Base-by-base conservation (phyloP, 2,113 vertebrate species). In the Eulemur macaco region DNA sequence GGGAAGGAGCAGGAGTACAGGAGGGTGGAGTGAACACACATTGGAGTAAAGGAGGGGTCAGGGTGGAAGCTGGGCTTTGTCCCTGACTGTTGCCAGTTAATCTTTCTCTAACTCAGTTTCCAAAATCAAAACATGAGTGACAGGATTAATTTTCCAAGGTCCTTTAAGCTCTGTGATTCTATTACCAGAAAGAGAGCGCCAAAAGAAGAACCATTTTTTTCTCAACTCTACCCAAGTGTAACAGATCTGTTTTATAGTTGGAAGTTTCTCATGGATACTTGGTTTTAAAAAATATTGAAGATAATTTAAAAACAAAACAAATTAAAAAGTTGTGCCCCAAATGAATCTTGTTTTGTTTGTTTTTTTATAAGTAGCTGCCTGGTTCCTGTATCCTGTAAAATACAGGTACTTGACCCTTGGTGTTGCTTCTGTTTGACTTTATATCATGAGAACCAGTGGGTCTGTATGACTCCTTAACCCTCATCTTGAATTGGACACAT, bases 301-400 rank as follows among this genome's bases (percentile, higher is more conserved):
- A 82, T 18, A 64, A 98, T 97, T 98, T 98, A 90, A 98, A 97
- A 97, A 98, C 83, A 97, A 98, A 98, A 98, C 86, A 94, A 94
- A 80, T 84, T 97, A 97, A 98, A 97, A 98, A 98, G 97, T 98
- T 98, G 98, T 98, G 98, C 97, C 97, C 98, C 98, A 99, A 98
- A 98, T 98, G 88, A 94, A 84, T 95, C 71, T 85, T 94, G 60
- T 82, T 93, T 94, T 94, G 4, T 47, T 69, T 47, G 29, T 56
- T 34, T 74, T 42, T 74, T 82, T 86, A 34, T 81, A 85, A 85
- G 69, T 76, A 69, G 91, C 73, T 52, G 17, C 39, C 71, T 82
- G 82, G 86, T 94, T 81, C 37, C 37, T 85, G 66, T 93, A 89
- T 63, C 89, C 69, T 85, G 56, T 76, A 25, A 84, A 45, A 76